Conservation (phyloP, 1,140 invertebrate species). For the Drosophila guanche region DNA sequence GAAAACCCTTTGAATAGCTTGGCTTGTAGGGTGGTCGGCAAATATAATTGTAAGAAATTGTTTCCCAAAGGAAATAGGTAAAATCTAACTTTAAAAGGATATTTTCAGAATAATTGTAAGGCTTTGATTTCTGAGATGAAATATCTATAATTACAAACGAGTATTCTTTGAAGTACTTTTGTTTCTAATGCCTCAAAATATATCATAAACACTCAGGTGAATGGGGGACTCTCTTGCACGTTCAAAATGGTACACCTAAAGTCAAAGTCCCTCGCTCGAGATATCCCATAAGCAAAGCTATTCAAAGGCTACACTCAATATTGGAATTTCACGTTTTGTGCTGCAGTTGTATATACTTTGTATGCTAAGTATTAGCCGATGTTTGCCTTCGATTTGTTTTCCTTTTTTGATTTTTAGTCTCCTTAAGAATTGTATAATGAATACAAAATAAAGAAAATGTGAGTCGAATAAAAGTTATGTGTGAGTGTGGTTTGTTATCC, state of each 20-base stretch:
- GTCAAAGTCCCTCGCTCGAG: too few relatives aligned
- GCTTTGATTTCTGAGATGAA: too few relatives aligned
- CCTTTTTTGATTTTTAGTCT: constrained; percentile 42
- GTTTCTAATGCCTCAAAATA: too few relatives aligned
- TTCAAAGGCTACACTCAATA: constrained; percentile 14
- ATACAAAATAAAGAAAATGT: constrained; percentile 24
- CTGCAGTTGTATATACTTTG: constrained; percentile 21
- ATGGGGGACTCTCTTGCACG: too few relatives aligned
- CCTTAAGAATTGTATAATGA: neutral
- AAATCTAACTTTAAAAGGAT: too few relatives aligned
- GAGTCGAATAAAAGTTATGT: neutral
- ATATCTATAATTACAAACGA: too few relatives aligned
- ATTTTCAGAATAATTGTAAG: too few relatives aligned
- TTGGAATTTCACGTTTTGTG: constrained; percentile 30
- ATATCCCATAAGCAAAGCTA: constrained; percentile 4
- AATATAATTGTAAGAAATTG: too few relatives aligned
- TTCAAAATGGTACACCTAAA: too few relatives aligned
- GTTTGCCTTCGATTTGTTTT: constrained; percentile 17
- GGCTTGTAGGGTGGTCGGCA: neutral
- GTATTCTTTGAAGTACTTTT: too few relatives aligned
- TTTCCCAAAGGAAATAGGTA: too few relatives aligned
- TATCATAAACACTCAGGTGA: too few relatives aligned
- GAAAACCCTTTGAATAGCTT: constrained; percentile 32
- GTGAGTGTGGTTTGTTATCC: constrained; percentile 1
- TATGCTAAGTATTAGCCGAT: constrained; percentile 19